Evolutionary conservation across 2,888 invertebrate species (phyloP).

Genomic region (Pachliopta kotzebuea): DNA sequence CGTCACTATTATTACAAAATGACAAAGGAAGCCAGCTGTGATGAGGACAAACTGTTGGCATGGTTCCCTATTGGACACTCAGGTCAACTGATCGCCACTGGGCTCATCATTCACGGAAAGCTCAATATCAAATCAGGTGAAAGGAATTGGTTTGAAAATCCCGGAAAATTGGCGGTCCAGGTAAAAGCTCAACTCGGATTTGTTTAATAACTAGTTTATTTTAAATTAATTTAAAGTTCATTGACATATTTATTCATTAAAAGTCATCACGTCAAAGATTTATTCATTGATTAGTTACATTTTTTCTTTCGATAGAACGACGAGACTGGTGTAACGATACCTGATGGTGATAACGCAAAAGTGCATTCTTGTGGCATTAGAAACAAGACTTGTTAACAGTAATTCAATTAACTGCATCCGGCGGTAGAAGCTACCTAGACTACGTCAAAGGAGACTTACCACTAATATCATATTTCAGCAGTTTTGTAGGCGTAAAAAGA

Average conservation of each 20-base stretch:
- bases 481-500: background rate
- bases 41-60: conserved; percentile 38
- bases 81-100: conserved; percentile 42
- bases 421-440: no score
- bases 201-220: no score
- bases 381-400: no score
- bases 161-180: conserved; percentile 35
- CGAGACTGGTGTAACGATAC: no score
- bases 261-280: no score
- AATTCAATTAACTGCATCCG: no score
- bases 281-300: no score
- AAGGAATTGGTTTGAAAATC: conserved; percentile 46
- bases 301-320: no score
- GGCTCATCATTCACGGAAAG: conserved; percentile 39
- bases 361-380: no score
- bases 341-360: no score
- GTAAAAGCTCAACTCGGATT: conserved; percentile 31
- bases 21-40: conserved; percentile 38
- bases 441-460: background rate
- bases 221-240: no score
- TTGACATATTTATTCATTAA: no score
- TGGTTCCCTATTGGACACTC: conserved; percentile 49
- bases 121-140: conserved; percentile 30
- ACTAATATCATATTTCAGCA: background rate
- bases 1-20: conserved; percentile 54